Percentiles rank a stretch among this genome's conserved stretches.
phyloP scores from a whole-genome alignment of 2,113 vertebrate species.

The Gymnorhina tibicen region DNA sequence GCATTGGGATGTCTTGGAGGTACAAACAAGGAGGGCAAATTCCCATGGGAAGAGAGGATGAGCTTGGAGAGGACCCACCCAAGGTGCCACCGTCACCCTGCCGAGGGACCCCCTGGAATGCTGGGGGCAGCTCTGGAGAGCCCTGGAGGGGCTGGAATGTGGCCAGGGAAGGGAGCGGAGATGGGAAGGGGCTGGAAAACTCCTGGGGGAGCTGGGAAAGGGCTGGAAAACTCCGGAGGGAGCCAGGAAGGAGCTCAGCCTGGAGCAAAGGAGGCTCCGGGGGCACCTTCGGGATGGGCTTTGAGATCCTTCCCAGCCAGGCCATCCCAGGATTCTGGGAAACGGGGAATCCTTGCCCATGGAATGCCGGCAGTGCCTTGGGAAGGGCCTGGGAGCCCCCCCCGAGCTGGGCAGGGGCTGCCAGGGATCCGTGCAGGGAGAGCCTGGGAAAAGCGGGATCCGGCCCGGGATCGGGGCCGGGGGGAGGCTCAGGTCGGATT shows the following conservation, averaged over 20 bases:
- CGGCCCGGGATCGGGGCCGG: neutral
- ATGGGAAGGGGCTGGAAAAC: neutral
- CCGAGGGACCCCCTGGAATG: neutral
- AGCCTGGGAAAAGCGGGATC: neutral
- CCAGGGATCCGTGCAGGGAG: neutral
- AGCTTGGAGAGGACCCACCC: too few relatives aligned
- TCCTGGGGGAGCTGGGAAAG: too few relatives aligned
- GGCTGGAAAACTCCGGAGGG: too few relatives aligned
- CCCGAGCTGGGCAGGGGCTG: too few relatives aligned
- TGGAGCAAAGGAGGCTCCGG: too few relatives aligned
- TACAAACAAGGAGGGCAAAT: neutral
- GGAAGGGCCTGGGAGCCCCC: too few relatives aligned
- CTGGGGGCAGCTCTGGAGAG: neutral
- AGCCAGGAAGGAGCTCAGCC: too few relatives aligned
- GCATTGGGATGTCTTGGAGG: too few relatives aligned
- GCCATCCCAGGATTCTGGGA: accelerated
- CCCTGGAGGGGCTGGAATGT: neutral
- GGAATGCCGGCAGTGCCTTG: neutral
- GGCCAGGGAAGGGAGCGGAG: too few relatives aligned
- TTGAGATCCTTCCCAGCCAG: neutral
- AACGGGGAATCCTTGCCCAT: neutral
- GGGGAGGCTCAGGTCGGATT: accelerated
- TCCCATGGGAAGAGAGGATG: neutral
- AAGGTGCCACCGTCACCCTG: too few relatives aligned
- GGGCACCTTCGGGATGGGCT: neutral